Evolutionary conservation across 2,888 invertebrate genomes (phyloP).

Genomic region (Drosophila robusta): DNA sequence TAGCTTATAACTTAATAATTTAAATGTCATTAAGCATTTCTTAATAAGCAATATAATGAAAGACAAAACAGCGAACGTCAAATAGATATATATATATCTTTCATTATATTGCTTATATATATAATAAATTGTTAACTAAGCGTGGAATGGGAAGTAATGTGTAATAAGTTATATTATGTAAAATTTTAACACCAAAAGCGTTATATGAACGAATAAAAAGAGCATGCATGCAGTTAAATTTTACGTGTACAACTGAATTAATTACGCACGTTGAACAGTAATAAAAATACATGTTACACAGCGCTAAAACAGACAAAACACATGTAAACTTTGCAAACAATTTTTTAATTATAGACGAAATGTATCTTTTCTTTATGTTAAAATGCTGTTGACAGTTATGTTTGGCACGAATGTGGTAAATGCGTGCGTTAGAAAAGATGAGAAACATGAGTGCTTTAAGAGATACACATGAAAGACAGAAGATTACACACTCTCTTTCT

Average conservation of each 20-base stretch:
- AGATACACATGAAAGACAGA: slow-evolving; percentile 8
- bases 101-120: too few species aligned
- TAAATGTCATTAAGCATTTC: too few species aligned
- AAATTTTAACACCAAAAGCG: neutral
- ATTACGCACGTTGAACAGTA: neutral
- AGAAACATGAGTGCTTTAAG: neutral
- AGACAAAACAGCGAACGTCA: neutral
- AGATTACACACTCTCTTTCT: too few species aligned
- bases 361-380: too few species aligned
- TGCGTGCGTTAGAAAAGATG: neutral
- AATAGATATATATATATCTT: neutral
- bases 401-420: neutral
- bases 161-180: neutral
- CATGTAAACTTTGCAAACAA: neutral
- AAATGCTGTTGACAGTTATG: neutral
- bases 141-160: neutral
- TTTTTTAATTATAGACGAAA: neutral
- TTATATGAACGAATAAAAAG: neutral
- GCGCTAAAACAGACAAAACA: neutral
- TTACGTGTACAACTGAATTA: too few species aligned
- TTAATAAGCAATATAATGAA: too few species aligned
- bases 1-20: neutral
- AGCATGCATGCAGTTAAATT: too few species aligned
- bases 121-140: neutral
- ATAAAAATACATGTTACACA: too few species aligned